phyloP scores from a whole-genome alignment of 1,140 invertebrate genomes.

The Drosophila suzukii region DNA sequence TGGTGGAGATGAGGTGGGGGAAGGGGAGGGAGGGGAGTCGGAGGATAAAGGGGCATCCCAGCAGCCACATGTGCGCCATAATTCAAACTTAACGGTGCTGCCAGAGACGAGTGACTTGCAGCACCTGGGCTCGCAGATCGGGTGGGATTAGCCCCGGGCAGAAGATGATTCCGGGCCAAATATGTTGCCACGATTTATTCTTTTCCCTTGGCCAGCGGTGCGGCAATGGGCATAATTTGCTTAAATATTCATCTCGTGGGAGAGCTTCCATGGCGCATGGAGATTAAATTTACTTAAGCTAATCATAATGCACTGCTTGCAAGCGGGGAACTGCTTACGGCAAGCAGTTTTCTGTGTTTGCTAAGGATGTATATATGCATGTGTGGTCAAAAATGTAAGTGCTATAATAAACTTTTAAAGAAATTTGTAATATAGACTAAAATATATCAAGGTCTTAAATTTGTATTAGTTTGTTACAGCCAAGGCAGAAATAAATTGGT shows the following conservation, averaged over 20 bases:
- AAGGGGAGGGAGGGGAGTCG: background rate
- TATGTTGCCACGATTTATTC: constrained; percentile 50
- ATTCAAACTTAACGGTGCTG: constrained; percentile 60
- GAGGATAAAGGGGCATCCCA: constrained; percentile 22
- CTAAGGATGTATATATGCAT: background rate
- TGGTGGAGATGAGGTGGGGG: background rate
- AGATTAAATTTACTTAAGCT: constrained; percentile 43
- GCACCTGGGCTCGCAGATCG: constrained; percentile 41
- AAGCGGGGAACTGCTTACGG: background rate
- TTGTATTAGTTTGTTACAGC: too few species aligned
- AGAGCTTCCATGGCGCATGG: constrained; percentile 10
- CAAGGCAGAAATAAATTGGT: too few species aligned
- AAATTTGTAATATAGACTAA: too few species aligned
- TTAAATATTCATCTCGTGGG: constrained; percentile 52
- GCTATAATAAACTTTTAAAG: too few species aligned
- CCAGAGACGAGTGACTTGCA: constrained; percentile 47
- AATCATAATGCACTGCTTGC: constrained; percentile 29
- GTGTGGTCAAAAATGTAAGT: too few species aligned
- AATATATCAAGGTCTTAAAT: too few species aligned
- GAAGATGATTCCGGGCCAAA: constrained; percentile 36
- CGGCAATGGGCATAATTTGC: constrained; percentile 36
- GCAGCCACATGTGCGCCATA: constrained; percentile 72
- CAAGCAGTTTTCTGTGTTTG: background rate
- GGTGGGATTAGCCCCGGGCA: constrained; percentile 9
- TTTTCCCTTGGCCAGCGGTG: constrained; percentile 14